Evolutionary conservation across 2,888 invertebrate species (phyloP).

Genomic region (Acleris literana): DNA sequence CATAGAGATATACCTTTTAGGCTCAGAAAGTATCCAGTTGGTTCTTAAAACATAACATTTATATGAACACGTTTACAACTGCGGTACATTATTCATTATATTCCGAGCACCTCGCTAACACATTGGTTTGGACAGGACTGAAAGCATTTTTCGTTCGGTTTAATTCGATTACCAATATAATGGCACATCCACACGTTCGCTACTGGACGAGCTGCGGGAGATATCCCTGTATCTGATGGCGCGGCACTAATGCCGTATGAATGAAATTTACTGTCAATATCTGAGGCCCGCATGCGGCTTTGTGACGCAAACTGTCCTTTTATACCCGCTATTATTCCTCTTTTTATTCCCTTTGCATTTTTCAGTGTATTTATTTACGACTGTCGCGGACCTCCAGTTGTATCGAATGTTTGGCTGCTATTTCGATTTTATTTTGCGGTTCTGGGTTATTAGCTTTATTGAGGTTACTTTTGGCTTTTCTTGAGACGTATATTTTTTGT

Average conservation of each 20-base stretch:
- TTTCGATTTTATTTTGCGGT: slow-evolving; percentile 13
- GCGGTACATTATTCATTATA: no score
- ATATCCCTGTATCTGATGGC: slow-evolving; percentile 78
- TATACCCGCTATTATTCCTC: slow-evolving; percentile 73
- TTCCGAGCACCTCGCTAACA: no score
- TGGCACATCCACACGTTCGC: slow-evolving; percentile 37
- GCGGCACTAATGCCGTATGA: slow-evolving; percentile 83
- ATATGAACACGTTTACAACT: no score
- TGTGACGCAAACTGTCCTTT: slow-evolving; percentile 81
- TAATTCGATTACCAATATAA: neutral
- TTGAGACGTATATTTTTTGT: neutral
- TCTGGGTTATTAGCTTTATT: slow-evolving; percentile 17
- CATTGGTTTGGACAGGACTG: neutral
- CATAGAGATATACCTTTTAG: no score
- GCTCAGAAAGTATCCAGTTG: no score
- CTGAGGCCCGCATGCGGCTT: slow-evolving; percentile 82
- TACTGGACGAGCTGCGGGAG: slow-evolving; percentile 46
- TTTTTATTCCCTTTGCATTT: slow-evolving; percentile 70
- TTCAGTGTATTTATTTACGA: slow-evolving; percentile 68
- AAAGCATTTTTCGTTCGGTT: neutral
- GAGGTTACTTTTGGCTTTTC: neutral
- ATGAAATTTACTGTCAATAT: slow-evolving; percentile 85
- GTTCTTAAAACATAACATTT: no score
- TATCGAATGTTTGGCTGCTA: slow-evolving; percentile 50
- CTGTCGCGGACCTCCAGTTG: slow-evolving; percentile 52